Conservation (phyloP, 2,888 invertebrate species). For the Podotricha telesiphe region DNA sequence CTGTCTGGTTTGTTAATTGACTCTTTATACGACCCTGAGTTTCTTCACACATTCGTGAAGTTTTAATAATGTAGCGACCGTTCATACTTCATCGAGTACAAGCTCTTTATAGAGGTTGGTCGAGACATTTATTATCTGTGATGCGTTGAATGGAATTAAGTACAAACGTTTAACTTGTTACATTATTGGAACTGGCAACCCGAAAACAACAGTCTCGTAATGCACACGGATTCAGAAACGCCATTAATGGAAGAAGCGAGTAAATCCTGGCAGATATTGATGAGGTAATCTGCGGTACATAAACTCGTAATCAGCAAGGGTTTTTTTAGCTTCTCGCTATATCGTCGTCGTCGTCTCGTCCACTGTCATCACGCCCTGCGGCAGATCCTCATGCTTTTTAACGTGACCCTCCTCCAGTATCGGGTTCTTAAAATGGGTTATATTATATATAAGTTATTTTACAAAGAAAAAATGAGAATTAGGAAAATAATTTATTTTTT, state of each 20-base stretch:
- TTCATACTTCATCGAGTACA: constrained; percentile 28
- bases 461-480: too few species aligned
- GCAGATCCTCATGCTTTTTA: too few species aligned
- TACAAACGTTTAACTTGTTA: constrained; percentile 35
- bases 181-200: constrained; percentile 45
- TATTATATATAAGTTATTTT: too few species aligned
- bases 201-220: constrained; percentile 41
- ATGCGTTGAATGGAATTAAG: constrained; percentile 41
- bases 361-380: too few species aligned
- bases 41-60: constrained; percentile 53
- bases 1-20: constrained; percentile 69
- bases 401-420: too few species aligned
- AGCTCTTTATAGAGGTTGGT: constrained; percentile 33
- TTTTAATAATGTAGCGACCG: constrained; percentile 42
- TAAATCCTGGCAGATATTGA: constrained; percentile 38
- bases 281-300: constrained; percentile 39
- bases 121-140: constrained; percentile 42
- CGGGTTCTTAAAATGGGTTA: too few species aligned
- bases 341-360: too few species aligned
- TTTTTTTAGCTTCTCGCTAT: constrained; percentile 30
- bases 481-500: too few species aligned
- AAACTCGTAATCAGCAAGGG: constrained; percentile 36
- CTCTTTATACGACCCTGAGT: constrained; percentile 58
- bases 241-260: constrained; percentile 41
- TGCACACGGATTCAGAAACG: constrained; percentile 37